phyloP scores from a whole-genome alignment of 2,113 vertebrate species.

The Tenebrosternarchus preto region DNA sequence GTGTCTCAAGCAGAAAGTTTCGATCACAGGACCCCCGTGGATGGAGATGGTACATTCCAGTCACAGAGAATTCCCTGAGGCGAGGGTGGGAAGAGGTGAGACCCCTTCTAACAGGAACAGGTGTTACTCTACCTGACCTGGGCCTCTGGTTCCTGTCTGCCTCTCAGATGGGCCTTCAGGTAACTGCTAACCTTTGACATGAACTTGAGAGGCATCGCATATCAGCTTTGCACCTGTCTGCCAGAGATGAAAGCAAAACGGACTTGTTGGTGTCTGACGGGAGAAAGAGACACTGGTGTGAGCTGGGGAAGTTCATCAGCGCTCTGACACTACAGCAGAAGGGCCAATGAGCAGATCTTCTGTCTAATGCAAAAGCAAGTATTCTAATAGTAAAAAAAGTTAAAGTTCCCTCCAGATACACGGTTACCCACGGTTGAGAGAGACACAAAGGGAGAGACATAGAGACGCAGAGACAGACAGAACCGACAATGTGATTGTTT shows the following conservation, averaged over 20 bases:
- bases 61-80: not conserved
- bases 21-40: too few relatives aligned
- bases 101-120: conserved; percentile 29
- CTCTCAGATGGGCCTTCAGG: conserved; percentile 42
- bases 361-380: not conserved
- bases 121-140: conserved; percentile 51
- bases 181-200: conserved; percentile 49
- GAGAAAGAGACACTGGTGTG: too few relatives aligned
- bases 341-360: not conserved
- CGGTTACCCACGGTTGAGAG: too few relatives aligned
- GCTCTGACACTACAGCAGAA: not conserved
- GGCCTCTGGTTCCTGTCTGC: conserved; percentile 34
- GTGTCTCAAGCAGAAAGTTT: too few relatives aligned
- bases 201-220: conserved; percentile 53
- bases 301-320: too few relatives aligned
- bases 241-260: conserved; percentile 51
- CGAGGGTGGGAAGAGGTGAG: conserved; percentile 17
- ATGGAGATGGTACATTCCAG: too few relatives aligned
- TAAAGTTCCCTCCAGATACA: too few relatives aligned
- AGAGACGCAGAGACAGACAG: too few relatives aligned
- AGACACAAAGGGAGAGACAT: too few relatives aligned
- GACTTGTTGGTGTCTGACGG: conserved; percentile 23
- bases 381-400: not conserved
- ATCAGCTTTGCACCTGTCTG: conserved; percentile 46
- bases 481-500: too few relatives aligned